Evolutionary conservation across 2,113 vertebrate genomes (phyloP).

Genomic region (Arvicanthis niloticus): DNA sequence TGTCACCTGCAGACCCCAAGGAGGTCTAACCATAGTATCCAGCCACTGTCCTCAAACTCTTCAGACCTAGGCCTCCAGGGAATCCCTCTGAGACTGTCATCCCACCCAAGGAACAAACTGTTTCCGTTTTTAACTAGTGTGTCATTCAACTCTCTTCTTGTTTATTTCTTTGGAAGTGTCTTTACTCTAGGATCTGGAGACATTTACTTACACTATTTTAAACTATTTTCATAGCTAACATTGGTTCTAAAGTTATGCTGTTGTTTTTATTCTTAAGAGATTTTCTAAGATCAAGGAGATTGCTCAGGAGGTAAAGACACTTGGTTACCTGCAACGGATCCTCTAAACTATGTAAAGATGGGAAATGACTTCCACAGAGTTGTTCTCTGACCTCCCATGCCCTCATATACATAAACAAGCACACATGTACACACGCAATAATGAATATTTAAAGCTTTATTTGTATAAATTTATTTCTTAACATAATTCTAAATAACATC

Average conservation of each 20-base stretch:
- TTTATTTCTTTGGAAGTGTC: slow-evolving; percentile 36
- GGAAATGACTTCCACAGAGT: neutral
- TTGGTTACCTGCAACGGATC: neutral
- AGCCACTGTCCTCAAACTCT: neutral
- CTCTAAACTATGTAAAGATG: neutral
- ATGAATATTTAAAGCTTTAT: neutral
- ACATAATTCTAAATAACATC: slow-evolving; percentile 43
- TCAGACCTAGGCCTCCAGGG: neutral
- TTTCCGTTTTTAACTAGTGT: neutral
- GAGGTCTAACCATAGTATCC: neutral
- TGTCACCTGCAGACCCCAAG: neutral
- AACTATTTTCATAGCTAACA: slow-evolving; percentile 37
- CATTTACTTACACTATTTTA: slow-evolving; percentile 48
- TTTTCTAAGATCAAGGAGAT: neutral
- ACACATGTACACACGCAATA: neutral
- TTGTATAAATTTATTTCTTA: slow-evolving; percentile 37
- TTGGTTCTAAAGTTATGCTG: neutral
- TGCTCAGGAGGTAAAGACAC: neutral
- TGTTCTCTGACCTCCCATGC: neutral
- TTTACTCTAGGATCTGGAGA: neutral
- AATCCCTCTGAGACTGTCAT: neutral
- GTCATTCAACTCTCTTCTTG: neutral
- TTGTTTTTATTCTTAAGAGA: neutral
- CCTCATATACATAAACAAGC: neutral
- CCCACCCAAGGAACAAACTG: neutral